These are phyloP conservation scores for Listrodromus nycthemerus DNA, from an alignment of 2,888 invertebrate species.

Conservation along the genomic window DNA sequence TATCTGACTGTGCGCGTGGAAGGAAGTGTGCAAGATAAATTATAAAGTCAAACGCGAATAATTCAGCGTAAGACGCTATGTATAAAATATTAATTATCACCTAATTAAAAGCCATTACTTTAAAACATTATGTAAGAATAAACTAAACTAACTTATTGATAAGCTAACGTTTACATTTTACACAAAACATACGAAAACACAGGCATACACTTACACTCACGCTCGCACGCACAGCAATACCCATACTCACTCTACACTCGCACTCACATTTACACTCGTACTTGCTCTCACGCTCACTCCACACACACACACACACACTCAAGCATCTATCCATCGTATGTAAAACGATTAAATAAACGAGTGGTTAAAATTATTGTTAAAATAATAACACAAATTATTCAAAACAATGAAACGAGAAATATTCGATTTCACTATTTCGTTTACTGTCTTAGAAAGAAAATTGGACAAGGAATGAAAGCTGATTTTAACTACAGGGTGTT, in stretches of 20 bases:
- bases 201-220: too few species aligned
- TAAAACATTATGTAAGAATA: constrained; percentile 74
- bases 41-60: constrained; percentile 61
- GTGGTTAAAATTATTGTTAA: constrained; percentile 84
- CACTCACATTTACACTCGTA: too few species aligned
- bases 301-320: constrained; percentile 4
- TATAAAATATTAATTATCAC: constrained; percentile 82
- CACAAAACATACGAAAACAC: constrained; percentile 69
- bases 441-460: constrained; percentile 4
- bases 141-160: constrained; percentile 83
- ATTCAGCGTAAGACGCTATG: constrained; percentile 76
- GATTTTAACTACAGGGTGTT: constrained; percentile 12
- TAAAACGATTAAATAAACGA: constrained; percentile 84
- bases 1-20: constrained; percentile 62
- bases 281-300: too few species aligned
- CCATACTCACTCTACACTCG: too few species aligned
- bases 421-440: constrained; percentile 22
- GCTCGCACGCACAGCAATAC: too few species aligned
- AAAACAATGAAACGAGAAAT: constrained; percentile 27
- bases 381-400: constrained; percentile 79
- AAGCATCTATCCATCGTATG: constrained; percentile 79
- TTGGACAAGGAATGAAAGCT: neutral
- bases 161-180: constrained; percentile 83
- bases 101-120: constrained; percentile 82
- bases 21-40: constrained; percentile 48